Evolutionary conservation across 2,113 vertebrate genomes (phyloP), one percentile per base, ranked within the genome.

Genomic region (Ophthalmolycus amberensis): DNA sequence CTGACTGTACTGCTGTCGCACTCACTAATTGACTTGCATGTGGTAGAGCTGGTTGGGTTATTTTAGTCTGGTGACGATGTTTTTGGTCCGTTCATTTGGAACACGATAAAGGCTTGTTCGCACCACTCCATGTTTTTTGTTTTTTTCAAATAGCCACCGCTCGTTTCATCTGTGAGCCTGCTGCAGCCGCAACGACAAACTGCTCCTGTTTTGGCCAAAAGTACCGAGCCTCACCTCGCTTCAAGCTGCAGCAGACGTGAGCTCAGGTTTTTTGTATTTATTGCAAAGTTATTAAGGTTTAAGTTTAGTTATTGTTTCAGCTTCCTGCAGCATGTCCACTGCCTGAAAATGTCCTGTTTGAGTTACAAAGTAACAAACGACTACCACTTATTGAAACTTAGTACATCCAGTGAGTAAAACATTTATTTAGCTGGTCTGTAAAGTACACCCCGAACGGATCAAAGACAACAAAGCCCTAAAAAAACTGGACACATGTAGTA

Each of bases 401-500:
- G 15, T 52, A 63, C 20, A 48, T 34, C 37, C 29, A 67, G 62
- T 54, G 3, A 54, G 27, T 52, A 62, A 63, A 79, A 14, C n/a
- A 27, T 42, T 67, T 25, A 65, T 66, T 42, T 37, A 50, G 16
- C 50, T 40, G 14, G 25, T 60, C 22, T 44, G 11, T 25, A 46
- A 58, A 40, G 18, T 32, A 27, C 22, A 27, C 20, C 42, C 6
- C 15, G 9, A 52, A 52, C 9, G 4, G 52, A 72, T 68, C 42
- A 70, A n/a, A 71, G 59, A 58, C 58, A 56, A 68, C 34, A 48
- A 76, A 86, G 5, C 3, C 32, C 38, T 8, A n/a, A 34, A 66
- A 50, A 56, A 62, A 14, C 46, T 70, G 58, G 59, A 86, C 80
- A 86, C 48, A 84, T 76, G 71, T 29, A 75, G 46, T 25, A 42